Percentiles rank a stretch among this genome's conserved stretches.
phyloP scores from a whole-genome alignment of 2,113 vertebrate genomes.

The Galemys pyrenaicus region DNA sequence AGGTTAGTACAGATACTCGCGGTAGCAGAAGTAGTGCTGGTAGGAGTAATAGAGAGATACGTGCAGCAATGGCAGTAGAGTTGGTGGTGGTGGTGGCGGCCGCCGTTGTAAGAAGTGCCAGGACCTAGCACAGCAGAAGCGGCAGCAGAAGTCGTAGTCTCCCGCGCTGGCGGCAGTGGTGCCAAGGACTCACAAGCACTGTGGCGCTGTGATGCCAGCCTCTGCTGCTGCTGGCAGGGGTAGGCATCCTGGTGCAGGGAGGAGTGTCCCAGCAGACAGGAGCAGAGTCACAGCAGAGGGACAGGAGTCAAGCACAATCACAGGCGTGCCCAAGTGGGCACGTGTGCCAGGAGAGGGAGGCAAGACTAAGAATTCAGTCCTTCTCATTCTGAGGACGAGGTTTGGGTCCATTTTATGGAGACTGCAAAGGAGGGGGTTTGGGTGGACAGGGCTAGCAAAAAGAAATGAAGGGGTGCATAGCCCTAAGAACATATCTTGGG shows the following conservation, averaged over 20 bases:
- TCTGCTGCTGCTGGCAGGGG: no score
- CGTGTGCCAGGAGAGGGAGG: not conserved
- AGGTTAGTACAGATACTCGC: not conserved
- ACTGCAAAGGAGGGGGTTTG: not conserved
- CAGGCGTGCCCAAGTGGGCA: not conserved
- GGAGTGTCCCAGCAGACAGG: no score
- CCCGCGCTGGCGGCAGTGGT: no score
- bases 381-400: not conserved
- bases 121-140: accelerated
- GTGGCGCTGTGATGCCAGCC: no score
- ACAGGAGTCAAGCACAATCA: no score
- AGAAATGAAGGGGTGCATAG: not conserved
- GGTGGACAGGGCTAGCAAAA: not conserved
- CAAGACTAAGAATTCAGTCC: not conserved
- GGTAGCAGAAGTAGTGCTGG: not conserved
- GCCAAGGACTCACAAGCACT: no score
- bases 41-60: not conserved
- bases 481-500: not conserved
- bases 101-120: not conserved
- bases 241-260: no score
- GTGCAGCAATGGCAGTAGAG: accelerated
- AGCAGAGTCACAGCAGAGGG: accelerated
- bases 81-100: not conserved
- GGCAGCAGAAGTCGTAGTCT: accelerated
- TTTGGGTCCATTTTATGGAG: no score